Conservation (phyloP, 2,113 vertebrate species). For the Marcusenius ussheri region DNA sequence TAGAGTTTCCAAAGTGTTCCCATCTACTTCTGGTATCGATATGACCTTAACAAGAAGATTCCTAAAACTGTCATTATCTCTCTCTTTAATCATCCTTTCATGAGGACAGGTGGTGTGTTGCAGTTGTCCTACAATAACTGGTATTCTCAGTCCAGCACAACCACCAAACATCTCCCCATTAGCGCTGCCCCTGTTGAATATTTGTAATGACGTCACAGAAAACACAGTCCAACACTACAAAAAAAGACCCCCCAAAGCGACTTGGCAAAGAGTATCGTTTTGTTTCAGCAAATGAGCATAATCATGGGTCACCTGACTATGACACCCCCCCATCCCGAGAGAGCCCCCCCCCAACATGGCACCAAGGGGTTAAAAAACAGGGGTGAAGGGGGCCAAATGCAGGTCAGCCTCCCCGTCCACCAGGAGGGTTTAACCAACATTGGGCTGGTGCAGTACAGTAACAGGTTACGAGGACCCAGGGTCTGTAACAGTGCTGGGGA, state of each 20-base stretch:
- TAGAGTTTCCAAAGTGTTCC: not conserved
- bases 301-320: not conserved
- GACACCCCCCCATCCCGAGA: not conserved
- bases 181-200: not conserved
- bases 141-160: not conserved
- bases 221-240: slow-evolving; percentile 36
- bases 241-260: slow-evolving; percentile 16
- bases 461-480: not conserved
- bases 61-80: not conserved
- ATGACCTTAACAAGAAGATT: not conserved
- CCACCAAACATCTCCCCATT: not conserved
- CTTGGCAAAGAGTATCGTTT: not conserved
- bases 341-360: not conserved
- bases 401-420: not conserved
- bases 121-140: not conserved
- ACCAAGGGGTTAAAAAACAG: not conserved
- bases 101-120: not conserved
- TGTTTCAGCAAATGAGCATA: not conserved
- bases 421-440: not conserved
- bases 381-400: not conserved
- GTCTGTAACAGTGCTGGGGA: not conserved
- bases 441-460: slow-evolving; percentile 12
- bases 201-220: slow-evolving; percentile 36
- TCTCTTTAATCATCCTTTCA: not conserved
- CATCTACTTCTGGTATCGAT: not conserved